Evolutionary conservation across 2,888 invertebrate species (phyloP), one percentile per base, ranked within the genome.

Genomic region (Enchytraeus crypticus): DNA sequence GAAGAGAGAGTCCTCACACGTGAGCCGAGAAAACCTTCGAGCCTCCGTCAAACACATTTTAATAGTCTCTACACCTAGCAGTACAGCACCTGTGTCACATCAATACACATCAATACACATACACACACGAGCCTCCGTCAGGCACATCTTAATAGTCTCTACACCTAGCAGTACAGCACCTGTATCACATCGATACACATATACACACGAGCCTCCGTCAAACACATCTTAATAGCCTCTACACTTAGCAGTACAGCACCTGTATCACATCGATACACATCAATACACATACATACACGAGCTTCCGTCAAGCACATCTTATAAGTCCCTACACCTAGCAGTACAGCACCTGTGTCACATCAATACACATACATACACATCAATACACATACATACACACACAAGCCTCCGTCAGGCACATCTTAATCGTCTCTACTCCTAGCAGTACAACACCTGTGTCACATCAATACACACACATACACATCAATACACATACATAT

Each of bases 111-210:
- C n/a, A n/a, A n/a, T n/a, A n/a, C n/a, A n/a, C n/a, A n/a, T n/a
- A 11, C 23, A 53, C 4, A 26, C 23, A 27, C 30, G 45, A 4
- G 57, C 3, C 26, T 49, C 32, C 14, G 34, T 38, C 23, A 51
- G 49, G 27, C 51, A 51, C 34, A 58, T 27, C 51, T 58, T 58
- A 23, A 49, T 27, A 11, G 58, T 58, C 34, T 58, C 58, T 32
- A 34, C 51, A 0, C 51, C 49, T 26, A 58, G 32, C 34, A 58
- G 0, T 2, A n/a, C 33, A 23, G 45, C 49, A 30, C 38, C 58
- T 58, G 32, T 2, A 49, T 38, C 43, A 38, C 11, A 26, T n/a
- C n/a, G n/a, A n/a, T n/a, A n/a, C n/a, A n/a, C n/a, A n/a, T n/a
- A n/a, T n/a, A 38, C 5, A 38, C 32, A 38, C 43, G 34, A 3